Evolutionary conservation across 1,140 invertebrate genomes (phyloP), one percentile per base, ranked within the genome.

Genomic region (Paracyclopina nana): DNA sequence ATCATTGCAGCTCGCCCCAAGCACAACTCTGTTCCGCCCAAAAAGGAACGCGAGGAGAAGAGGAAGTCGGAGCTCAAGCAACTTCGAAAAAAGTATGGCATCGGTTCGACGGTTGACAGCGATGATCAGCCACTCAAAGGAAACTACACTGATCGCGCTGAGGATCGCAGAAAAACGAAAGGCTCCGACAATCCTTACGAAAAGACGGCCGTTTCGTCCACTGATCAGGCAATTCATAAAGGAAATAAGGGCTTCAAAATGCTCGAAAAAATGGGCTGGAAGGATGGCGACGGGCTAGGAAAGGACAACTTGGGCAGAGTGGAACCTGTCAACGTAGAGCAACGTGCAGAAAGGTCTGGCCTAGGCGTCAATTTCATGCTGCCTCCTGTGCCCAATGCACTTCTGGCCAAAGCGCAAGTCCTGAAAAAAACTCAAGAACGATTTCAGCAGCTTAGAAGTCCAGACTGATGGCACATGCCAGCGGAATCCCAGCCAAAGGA

Each of bases 81-180:
- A 24, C 62, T 90, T 6, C 80, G 79, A 61, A 76, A 78, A 59
- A 86, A 82, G 63, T 91, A 84, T 64, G 82, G 81, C 1, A 64
- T 48, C 2, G 14, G 22, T 25, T 5, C 9, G n/a, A 22, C 20
- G 24, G 40, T 18, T 22, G 14, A 6, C 6, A 14, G 40, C 6
- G 22, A 20, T 12, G 20, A n/a, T 2, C 34, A 38, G 20, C 34
- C 34, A 9, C 34, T 20, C 34, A 9, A 38, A 66, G 20, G 55
- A 59, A 55, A 2, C 3, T 74, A 91, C 62, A 75, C 76, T 57
- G 86, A 94, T 61, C 71, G 84, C 54, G 84, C 86, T 0, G 71
- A 78, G 54, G 70, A 71, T 41, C 63, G 86, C 46, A 67, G 85
- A 46, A 46, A 29, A 34, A 22, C 14, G 38, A 30, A 30, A 14